A percentile compares a stretch with the other conserved stretches of the same genome.
Evolutionary conservation across 2,888 invertebrate species (phyloP).

Genomic region (Arrhopalites spinosus): DNA sequence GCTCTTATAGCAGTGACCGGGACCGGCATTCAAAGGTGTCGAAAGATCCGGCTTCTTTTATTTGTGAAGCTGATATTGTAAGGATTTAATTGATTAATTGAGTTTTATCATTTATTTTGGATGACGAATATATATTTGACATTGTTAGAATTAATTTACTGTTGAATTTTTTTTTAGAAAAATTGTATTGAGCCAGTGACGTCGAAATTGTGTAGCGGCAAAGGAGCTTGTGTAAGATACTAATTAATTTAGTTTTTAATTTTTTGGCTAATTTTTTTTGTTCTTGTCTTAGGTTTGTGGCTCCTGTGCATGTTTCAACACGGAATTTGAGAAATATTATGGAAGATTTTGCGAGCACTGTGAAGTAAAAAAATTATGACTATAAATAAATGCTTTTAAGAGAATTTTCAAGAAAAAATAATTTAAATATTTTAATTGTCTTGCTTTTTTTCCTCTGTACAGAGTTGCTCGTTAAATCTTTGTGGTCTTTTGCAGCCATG

Average conservation of each 20-base stretch:
- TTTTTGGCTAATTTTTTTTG: too few species aligned
- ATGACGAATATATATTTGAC: not conserved
- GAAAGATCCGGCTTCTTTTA: not conserved
- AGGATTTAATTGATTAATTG: not conserved
- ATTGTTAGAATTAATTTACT: not conserved
- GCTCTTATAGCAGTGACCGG: not conserved
- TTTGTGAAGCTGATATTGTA: constrained; percentile 2
- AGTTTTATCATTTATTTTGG: not conserved
- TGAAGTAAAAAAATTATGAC: constrained; percentile 23
- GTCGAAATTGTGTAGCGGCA: constrained; percentile 26
- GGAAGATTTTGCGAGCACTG: constrained; percentile 35
- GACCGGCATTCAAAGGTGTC: not conserved
- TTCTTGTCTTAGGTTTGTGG: constrained; percentile 5
- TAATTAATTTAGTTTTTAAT: too few species aligned
- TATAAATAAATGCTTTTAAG: too few species aligned
- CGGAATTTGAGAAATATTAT: constrained; percentile 30
- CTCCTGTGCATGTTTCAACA: constrained; percentile 32
- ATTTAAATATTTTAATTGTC: not conserved
- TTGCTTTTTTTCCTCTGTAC: not conserved
- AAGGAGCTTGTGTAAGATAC: constrained; percentile 24
- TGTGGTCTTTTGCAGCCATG: constrained; percentile 25
- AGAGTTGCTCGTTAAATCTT: constrained; percentile 28
- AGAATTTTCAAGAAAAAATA: too few species aligned
- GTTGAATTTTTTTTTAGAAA: constrained; percentile 10
- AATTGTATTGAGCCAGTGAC: constrained; percentile 34